These are phyloP conservation scores for Cichlasoma orientale DNA, from an alignment of 2,797 vertebrate species.

Conservation along the genomic window DNA sequence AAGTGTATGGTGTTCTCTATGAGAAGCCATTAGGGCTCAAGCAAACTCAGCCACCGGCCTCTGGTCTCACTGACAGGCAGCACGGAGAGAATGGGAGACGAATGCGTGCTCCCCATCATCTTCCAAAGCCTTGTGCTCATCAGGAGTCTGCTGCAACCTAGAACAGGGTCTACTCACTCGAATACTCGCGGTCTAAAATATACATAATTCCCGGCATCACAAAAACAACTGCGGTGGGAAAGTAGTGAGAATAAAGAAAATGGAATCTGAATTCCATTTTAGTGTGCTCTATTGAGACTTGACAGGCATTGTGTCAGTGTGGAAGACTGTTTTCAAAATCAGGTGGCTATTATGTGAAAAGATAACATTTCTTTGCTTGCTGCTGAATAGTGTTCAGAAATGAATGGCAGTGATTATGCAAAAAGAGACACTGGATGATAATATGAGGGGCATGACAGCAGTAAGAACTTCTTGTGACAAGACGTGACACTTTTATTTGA, in stretches of 20 bases:
- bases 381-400: slow-evolving; percentile 21
- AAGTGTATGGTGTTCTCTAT: slow-evolving; percentile 13
- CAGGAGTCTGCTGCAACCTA: slow-evolving; percentile 60
- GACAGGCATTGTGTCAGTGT: slow-evolving; percentile 58
- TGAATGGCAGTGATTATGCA: slow-evolving; percentile 44
- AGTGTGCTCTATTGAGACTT: slow-evolving; percentile 57
- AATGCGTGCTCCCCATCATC: slow-evolving; percentile 71
- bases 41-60: slow-evolving; percentile 29
- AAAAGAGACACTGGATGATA: slow-evolving; percentile 14
- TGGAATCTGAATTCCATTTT: slow-evolving; percentile 61
- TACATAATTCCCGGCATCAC: slow-evolving; percentile 66
- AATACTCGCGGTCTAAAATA: slow-evolving; percentile 60
- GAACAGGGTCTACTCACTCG: slow-evolving; percentile 56
- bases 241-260: slow-evolving; percentile 12
- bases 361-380: slow-evolving; percentile 26
- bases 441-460: slow-evolving; percentile 14
- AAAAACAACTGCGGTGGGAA: slow-evolving; percentile 48
- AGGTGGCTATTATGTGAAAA: slow-evolving; percentile 43
- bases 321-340: slow-evolving; percentile 46
- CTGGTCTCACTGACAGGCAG: slow-evolving; percentile 77
- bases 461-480: background rate
- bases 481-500: slow-evolving; percentile 14
- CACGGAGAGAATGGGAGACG: slow-evolving; percentile 58
- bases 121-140: slow-evolving; percentile 65
- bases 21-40: slow-evolving; percentile 29